Evolutionary conservation across 2,113 vertebrate species (phyloP).

Genomic region (Mustela nigripes): DNA sequence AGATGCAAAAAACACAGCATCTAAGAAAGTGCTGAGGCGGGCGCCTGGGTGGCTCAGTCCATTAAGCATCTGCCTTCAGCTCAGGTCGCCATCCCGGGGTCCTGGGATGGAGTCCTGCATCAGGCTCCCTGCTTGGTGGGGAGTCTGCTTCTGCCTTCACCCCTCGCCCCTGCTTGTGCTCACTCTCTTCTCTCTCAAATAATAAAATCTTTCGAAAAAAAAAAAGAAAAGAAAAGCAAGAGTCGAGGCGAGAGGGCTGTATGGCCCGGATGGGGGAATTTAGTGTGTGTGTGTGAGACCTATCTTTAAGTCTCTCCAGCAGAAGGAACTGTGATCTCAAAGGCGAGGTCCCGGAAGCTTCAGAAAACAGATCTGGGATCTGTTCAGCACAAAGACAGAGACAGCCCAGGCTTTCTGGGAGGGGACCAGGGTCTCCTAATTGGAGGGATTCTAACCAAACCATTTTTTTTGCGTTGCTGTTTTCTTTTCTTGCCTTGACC

Average conservation of each 20-base stretch:
- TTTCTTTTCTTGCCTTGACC: not conserved
- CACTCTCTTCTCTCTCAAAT: not conserved
- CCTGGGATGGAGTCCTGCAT: not conserved
- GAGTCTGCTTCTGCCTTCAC: not conserved
- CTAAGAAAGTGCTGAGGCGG: not conserved
- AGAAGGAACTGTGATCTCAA: not conserved
- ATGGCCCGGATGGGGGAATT: not conserved
- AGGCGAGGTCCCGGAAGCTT: not conserved
- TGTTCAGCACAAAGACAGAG: not conserved
- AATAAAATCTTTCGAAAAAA: not conserved
- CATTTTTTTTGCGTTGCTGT: not conserved
- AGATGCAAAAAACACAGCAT: not conserved
- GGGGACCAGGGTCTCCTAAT: not conserved
- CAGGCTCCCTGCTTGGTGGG: not conserved
- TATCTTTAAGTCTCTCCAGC: not conserved
- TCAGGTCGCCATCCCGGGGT: not conserved
- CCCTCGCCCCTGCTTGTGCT: not conserved
- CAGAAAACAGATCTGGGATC: not conserved
- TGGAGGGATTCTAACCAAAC: not conserved
- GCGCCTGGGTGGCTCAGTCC: not conserved
- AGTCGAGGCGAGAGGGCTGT: too few relatives aligned
- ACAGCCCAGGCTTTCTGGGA: not conserved
- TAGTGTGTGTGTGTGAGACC: not conserved
- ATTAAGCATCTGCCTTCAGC: not conserved
- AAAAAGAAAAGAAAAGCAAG: not conserved